phyloP scores from a whole-genome alignment of 2,113 vertebrate genomes.

The Peromyscus californicus region DNA sequence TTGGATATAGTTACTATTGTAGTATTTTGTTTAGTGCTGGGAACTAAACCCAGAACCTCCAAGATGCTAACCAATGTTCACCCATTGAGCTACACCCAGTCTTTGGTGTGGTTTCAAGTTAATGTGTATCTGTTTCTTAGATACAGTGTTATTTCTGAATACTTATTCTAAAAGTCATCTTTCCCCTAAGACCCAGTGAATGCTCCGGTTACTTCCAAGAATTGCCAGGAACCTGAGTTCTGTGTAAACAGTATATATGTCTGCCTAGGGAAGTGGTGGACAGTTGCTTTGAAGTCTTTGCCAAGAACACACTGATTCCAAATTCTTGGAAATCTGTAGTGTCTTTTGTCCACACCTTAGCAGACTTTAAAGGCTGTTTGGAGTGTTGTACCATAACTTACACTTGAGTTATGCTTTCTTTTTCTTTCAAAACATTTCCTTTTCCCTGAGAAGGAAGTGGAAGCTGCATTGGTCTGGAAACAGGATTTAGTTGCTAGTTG shows the following conservation, averaged over 20 bases:
- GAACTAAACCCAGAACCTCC: not conserved
- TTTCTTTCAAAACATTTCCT: not conserved
- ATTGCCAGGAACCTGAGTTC: not conserved
- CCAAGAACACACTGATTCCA: not conserved
- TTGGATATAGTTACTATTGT: not conserved
- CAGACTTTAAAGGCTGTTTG: conserved; percentile 12
- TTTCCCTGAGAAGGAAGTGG: not conserved
- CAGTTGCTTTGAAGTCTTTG: conserved; percentile 28
- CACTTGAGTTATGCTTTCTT: not conserved
- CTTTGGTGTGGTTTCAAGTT: not conserved
- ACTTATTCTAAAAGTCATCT: not conserved
- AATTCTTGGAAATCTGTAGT: not conserved
- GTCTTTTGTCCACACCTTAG: not conserved
- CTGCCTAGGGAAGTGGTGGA: not conserved
- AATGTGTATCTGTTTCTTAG: not conserved
- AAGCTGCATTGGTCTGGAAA: not conserved
- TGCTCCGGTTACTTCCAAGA: not conserved
- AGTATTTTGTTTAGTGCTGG: not conserved
- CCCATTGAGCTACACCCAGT: not conserved
- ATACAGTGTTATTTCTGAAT: not conserved
- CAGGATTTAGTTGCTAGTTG: not conserved
- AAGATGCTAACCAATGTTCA: not conserved
- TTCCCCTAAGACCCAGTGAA: not conserved
- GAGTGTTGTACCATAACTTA: not conserved
- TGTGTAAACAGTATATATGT: not conserved